Conservation (phyloP, 2,888 invertebrate genomes). For the Amphimallon solstitiale region DNA sequence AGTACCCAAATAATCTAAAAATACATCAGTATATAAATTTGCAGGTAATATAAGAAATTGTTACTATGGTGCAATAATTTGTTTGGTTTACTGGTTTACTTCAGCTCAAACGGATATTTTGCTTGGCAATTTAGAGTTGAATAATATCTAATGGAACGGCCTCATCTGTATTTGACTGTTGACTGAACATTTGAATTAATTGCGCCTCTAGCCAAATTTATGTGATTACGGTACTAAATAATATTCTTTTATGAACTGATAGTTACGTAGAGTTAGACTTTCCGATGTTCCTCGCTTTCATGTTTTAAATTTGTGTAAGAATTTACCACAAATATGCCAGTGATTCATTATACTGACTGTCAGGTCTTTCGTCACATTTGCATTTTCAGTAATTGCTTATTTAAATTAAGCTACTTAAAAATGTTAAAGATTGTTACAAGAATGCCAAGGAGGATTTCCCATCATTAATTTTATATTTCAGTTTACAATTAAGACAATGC, state of each 20-base stretch:
- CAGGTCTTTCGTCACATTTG: slow-evolving; percentile 1
- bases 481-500: no score
- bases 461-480: no score
- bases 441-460: no score
- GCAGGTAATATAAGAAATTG: no score
- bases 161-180: neutral
- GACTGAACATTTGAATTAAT: slow-evolving; percentile 18
- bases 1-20: no score
- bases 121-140: neutral
- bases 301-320: slow-evolving; percentile 18
- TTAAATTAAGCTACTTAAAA: slow-evolving; percentile 11
- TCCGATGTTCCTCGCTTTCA: slow-evolving; percentile 7
- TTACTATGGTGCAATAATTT: no score
- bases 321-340: slow-evolving; percentile 14
- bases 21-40: no score
- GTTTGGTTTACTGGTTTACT: no score
- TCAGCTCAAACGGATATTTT: neutral
- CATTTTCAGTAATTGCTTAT: slow-evolving; percentile 5
- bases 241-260: slow-evolving; percentile 27
- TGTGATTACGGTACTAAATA: slow-evolving; percentile 20
- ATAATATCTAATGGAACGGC: neutral
- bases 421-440: no score
- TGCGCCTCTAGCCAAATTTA: slow-evolving; percentile 17
- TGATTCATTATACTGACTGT: neutral
- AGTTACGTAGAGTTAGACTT: slow-evolving; percentile 14